Conservation (phyloP, 23 tunicate species). For the Phallusia fumigata region DNA sequence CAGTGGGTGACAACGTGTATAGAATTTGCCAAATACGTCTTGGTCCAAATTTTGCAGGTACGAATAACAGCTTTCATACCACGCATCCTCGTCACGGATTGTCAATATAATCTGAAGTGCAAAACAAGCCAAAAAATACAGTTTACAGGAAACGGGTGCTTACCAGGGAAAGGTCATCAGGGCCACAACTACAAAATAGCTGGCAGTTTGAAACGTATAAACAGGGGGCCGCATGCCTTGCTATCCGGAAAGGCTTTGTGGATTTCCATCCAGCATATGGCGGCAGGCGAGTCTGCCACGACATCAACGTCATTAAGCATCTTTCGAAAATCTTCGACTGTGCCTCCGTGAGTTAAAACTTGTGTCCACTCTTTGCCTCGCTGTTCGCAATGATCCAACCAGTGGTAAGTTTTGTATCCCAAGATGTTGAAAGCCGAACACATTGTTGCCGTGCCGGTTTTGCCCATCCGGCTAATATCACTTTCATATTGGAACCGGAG, state of each 20-base stretch:
- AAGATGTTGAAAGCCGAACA: conserved; percentile 2
- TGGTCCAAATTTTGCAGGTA: neutral
- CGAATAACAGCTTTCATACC: neutral
- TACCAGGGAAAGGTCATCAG: no score
- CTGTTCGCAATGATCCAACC: conserved; percentile 1
- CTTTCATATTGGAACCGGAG: neutral
- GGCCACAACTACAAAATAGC: no score
- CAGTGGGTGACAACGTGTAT: conserved; percentile 1
- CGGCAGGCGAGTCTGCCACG: neutral
- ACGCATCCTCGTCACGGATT: neutral
- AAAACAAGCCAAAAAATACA: no score
- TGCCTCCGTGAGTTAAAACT: neutral
- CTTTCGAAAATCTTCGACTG: neutral
- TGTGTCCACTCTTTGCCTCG: neutral
- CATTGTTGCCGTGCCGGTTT: conserved; percentile 7
- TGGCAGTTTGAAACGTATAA: no score
- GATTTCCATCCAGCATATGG: neutral
- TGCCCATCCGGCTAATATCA: conserved; percentile 8
- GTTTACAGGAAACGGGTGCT: no score
- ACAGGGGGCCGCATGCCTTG: no score
- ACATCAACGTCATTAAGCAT: neutral
- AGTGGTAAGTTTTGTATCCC: neutral
- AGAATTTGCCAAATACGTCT: neutral
- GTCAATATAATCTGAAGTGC: neutral
- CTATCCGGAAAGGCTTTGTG: neutral